Percentiles rank a stretch among this genome's conserved stretches.
These are phyloP conservation scores for Drosophila gunungcola DNA, from an alignment of 1,140 invertebrate genomes.

Conservation along the genomic window DNA sequence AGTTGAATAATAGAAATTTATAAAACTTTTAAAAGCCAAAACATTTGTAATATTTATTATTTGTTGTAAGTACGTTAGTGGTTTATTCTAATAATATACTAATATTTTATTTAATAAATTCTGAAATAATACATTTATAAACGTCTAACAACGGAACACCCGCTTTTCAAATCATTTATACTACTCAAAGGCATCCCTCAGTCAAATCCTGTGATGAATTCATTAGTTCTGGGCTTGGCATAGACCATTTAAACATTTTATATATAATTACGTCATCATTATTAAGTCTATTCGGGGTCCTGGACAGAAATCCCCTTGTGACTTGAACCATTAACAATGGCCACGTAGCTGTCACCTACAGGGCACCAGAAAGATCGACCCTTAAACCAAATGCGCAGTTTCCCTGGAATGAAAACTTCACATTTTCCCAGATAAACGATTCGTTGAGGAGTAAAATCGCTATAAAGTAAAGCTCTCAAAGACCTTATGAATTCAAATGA, in stretches of 20 bases:
- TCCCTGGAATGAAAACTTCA: slow-evolving; percentile 40
- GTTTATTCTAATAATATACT: too few species aligned
- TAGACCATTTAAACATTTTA: slow-evolving; percentile 40
- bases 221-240: slow-evolving; percentile 39
- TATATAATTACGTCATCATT: slow-evolving; percentile 69
- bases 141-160: background rate
- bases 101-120: too few species aligned
- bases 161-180: slow-evolving; percentile 10
- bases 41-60: too few species aligned
- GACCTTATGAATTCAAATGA: slow-evolving; percentile 74
- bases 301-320: slow-evolving; percentile 54
- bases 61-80: too few species aligned
- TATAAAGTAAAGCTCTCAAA: slow-evolving; percentile 15
- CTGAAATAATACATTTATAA: too few species aligned
- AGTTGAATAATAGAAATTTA: too few species aligned
- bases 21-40: too few species aligned
- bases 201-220: slow-evolving; percentile 24
- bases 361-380: slow-evolving; percentile 34
- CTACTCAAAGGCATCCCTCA: background rate
- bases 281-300: slow-evolving; percentile 52
- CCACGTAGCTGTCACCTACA: slow-evolving; percentile 71
- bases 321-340: slow-evolving; percentile 54
- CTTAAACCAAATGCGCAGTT: slow-evolving; percentile 55
- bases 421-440: slow-evolving; percentile 35
- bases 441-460: slow-evolving; percentile 50